A percentile compares a stretch with the other conserved stretches of the same genome.
Conservation (phyloP, 1,140 invertebrate genomes). For the Trichogramma pretiosum region DNA sequence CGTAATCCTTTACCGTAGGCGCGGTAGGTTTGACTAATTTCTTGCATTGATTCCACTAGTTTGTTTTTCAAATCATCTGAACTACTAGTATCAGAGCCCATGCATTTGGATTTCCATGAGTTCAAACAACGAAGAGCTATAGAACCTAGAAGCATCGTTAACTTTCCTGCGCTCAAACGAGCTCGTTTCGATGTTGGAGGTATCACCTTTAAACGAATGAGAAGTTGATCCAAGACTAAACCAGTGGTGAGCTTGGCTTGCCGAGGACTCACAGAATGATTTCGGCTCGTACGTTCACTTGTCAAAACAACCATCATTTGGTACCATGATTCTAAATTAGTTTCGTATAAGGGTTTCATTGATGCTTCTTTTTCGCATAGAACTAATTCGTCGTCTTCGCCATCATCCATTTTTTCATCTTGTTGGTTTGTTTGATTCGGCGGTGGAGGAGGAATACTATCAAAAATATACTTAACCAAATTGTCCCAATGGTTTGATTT, state of each 20-base stretch:
- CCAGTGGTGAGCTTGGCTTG: constrained; percentile 33
- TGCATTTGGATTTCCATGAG: constrained; percentile 32
- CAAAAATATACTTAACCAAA: constrained; percentile 34
- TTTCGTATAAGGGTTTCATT: constrained; percentile 31
- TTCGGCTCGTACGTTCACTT: constrained; percentile 32
- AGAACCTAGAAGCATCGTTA: constrained; percentile 35
- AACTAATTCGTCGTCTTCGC: background rate
- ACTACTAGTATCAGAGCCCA: constrained; percentile 19
- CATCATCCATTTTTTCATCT: constrained; percentile 8
- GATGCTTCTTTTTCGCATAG: constrained; percentile 19
- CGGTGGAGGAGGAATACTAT: constrained; percentile 19
- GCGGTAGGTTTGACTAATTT: constrained; percentile 35
- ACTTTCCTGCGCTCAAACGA: constrained; percentile 20
- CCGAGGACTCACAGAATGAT: constrained; percentile 24
- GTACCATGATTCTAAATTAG: constrained; percentile 42
- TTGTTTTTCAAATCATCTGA: constrained; percentile 27
- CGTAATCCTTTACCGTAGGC: constrained; percentile 32
- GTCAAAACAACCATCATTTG: constrained; percentile 39
- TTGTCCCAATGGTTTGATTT: constrained; percentile 31
- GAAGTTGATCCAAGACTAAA: constrained; percentile 30
- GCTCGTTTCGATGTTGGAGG: constrained; percentile 18
- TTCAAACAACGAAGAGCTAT: constrained; percentile 36
- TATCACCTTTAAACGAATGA: constrained; percentile 30
- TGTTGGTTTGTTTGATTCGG: background rate
- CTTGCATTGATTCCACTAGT: constrained; percentile 33